Percentiles rank a stretch among this genome's conserved stretches.
phyloP scores from a whole-genome alignment of 1,140 invertebrate genomes.

The Drosophila nikananu region DNA sequence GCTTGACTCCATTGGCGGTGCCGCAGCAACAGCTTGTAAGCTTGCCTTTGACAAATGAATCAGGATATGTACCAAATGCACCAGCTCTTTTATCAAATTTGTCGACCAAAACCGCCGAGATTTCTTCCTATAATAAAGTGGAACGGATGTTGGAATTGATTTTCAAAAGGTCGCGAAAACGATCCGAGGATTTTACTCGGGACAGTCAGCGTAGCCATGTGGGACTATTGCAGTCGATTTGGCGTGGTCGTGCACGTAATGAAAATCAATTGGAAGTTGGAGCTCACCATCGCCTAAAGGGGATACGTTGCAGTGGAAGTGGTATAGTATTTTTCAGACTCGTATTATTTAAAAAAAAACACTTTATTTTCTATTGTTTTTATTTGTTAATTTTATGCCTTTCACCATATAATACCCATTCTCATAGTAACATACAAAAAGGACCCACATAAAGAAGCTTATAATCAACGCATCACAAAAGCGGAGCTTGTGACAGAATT shows the following conservation, averaged over 20 bases:
- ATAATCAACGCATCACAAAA: conserved; percentile 25
- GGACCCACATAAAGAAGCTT: conserved; percentile 50
- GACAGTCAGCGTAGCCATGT: conserved; percentile 81
- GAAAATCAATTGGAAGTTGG: conserved; percentile 46
- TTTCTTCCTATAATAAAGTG: conserved; percentile 26
- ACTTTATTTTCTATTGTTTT: conserved; percentile 26
- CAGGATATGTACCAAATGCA: conserved; percentile 13
- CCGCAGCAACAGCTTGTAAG: conserved; percentile 17
- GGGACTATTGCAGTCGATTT: conserved; percentile 66
- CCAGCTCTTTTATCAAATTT: conserved; percentile 12
- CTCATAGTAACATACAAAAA: conserved; percentile 79
- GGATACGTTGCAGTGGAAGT: conserved; percentile 83
- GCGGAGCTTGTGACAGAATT: conserved; percentile 27
- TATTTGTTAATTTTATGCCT: conserved; percentile 17
- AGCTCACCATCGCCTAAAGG: conserved; percentile 76
- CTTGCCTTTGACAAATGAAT: conserved; percentile 46
- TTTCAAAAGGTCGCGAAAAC: conserved; percentile 53
- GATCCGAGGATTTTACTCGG: conserved; percentile 40
- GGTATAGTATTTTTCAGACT: conserved; percentile 55
- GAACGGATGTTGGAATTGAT: conserved; percentile 57
- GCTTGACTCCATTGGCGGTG: background rate
- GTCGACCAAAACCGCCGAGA: background rate
- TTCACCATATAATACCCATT: conserved; percentile 6
- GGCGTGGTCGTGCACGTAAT: conserved; percentile 50
- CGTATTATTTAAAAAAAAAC: background rate